phyloP scores from a whole-genome alignment of 2,113 vertebrate species.

The Alectura lathami region DNA sequence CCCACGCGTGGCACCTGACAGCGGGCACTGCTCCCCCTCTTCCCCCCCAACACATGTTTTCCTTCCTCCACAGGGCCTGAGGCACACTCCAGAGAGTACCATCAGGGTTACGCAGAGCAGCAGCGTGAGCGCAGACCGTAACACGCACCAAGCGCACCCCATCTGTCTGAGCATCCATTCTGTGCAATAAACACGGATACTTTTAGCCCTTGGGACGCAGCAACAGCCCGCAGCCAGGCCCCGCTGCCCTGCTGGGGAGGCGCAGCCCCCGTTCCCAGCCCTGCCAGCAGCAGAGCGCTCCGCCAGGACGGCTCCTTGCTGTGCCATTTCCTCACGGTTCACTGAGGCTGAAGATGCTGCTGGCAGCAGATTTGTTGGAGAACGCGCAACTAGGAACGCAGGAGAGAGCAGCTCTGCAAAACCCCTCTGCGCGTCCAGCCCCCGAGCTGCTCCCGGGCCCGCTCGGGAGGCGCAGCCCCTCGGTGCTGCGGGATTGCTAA shows the following conservation, averaged over 20 bases:
- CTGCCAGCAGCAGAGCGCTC: slow-evolving; percentile 8
- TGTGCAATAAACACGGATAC: background rate
- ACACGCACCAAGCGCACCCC: background rate
- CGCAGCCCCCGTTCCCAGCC: background rate
- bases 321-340: slow-evolving; percentile 5
- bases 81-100: background rate
- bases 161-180: background rate
- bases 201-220: background rate
- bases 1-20: background rate
- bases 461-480: background rate
- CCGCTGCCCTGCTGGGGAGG: background rate
- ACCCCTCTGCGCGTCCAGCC: background rate
- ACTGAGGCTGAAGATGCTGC: background rate
- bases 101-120: fast-evolving
- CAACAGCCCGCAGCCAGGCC: background rate
- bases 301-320: background rate
- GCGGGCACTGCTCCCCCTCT: background rate
- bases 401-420: background rate
- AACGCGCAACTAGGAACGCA: background rate
- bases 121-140: fast-evolving
- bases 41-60: background rate
- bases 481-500: slow-evolving; percentile 54
- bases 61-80: background rate
- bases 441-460: background rate
- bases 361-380: slow-evolving; percentile 17